Evolutionary conservation across 2,888 invertebrate species (phyloP), one percentile per base, ranked within the genome.

Genomic region (Phyllotreta striolata): DNA sequence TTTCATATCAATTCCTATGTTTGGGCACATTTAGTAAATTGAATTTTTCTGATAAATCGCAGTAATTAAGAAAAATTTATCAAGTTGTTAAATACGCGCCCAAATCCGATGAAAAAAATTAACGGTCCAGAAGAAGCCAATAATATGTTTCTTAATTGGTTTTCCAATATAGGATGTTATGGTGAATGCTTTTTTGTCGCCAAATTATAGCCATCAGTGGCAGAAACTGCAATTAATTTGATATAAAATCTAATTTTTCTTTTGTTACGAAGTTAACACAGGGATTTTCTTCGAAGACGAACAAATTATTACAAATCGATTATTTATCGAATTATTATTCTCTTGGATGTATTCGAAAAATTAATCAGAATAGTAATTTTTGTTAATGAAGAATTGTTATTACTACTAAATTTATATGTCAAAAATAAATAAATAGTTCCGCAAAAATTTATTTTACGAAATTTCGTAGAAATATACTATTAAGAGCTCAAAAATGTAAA

Each of bases 71-170:
- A 67, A 72, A 60, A 67, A 64, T 67, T 72, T 73, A 74, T 71
- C 71, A 73, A 71, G 71, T 71, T 67, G 59, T 66, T 66, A 66
- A 69, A 64, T 67, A 66, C 65, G 66, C 43, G 58, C 43, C 52
- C 35, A 43, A 57, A 59, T 35, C 63, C 68, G 66, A 71, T 70
- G 72, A 74, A 74, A 44, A 56, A 74, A 75, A 74, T 74, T 74
- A 75, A 75, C 74, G 74, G 66, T 61, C 70, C 63, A 73, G 73
- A 75, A 73, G 70, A 70, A 68, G 62, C 69, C 69, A 74, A 73
- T 72, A 72, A 70, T 67, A 62, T 66, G 61, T 62, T 62, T 62
- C 59, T 44, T 70, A 68, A 70, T 70, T 70, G 68, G 65, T 60
- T 64, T 62, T 47, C 59, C 68, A 62, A 65, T 65, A 66, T 67